Conservation (phyloP, 1,140 invertebrate species). For the Nasonia giraulti region DNA sequence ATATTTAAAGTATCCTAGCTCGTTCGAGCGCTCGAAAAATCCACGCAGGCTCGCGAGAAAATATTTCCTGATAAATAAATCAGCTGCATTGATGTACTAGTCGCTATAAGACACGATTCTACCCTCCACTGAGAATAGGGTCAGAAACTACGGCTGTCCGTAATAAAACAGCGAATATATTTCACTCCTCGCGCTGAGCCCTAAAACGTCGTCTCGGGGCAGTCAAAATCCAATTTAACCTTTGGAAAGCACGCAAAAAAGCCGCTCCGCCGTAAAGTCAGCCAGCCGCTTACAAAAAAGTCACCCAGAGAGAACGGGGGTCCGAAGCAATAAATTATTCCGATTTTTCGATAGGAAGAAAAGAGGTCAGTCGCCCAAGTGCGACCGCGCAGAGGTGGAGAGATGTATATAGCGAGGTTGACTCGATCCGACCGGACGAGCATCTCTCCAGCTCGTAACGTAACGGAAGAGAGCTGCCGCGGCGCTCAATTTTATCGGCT, state of each 20-base stretch:
- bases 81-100: not conserved
- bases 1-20: not conserved
- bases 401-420: not conserved
- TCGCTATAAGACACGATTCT: not conserved
- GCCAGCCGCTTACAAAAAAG: not conserved
- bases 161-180: too few relatives aligned
- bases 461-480: not conserved
- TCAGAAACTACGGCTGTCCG: too few relatives aligned
- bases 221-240: conserved; percentile 27
- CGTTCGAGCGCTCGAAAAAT: not conserved
- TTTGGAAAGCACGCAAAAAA: not conserved
- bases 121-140: not conserved
- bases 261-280: not conserved
- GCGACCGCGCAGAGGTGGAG: too few relatives aligned
- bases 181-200: not conserved
- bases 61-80: not conserved
- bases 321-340: conserved; percentile 32
- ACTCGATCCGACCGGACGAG: not conserved
- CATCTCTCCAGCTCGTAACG: not conserved
- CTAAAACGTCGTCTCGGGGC: not conserved
- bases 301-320: not conserved
- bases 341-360: conserved; percentile 38
- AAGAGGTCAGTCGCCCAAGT: conserved; percentile 26
- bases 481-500: conserved; percentile 26
- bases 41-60: not conserved